Evolutionary conservation across 2,888 invertebrate species (phyloP).

Genomic region (Argyresthia goedartella): DNA sequence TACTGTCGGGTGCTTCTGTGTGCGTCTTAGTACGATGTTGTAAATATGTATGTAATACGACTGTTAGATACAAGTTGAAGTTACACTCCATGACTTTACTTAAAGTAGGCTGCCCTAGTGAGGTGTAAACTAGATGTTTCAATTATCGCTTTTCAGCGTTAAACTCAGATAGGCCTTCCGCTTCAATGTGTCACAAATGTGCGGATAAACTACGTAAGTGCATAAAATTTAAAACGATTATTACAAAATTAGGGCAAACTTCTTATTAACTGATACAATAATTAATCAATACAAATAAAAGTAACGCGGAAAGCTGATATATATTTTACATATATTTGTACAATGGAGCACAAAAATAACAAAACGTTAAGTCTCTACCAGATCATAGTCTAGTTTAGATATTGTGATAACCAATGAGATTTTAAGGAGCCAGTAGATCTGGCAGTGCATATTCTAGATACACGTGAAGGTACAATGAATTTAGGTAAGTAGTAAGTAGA

Average conservation of each 20-base stretch:
- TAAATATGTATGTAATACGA: conserved; percentile 51
- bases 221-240: conserved; percentile 8
- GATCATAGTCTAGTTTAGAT: conserved; percentile 64
- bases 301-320: not conserved
- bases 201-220: conserved; percentile 9
- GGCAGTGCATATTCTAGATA: conserved; percentile 49
- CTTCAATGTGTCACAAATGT: conserved; percentile 39
- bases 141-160: too few relatives aligned
- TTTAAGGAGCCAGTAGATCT: conserved; percentile 45
- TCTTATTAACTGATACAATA: conserved; percentile 4
- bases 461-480: conserved; percentile 62
- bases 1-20: conserved; percentile 67
- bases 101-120: too few relatives aligned
- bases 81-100: conserved; percentile 49
- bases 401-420: conserved; percentile 69
- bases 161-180: too few relatives aligned
- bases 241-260: conserved; percentile 5
- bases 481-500: conserved; percentile 34
- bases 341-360: conserved; percentile 4
- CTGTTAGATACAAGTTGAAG: conserved; percentile 41
- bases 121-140: too few relatives aligned
- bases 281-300: conserved; percentile 6
- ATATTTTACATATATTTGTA: conserved; percentile 3
- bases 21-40: conserved; percentile 51
- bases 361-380: conserved; percentile 40